phyloP scores from a whole-genome alignment of 2,888 invertebrate species.

The Ariolimax columbianus region DNA sequence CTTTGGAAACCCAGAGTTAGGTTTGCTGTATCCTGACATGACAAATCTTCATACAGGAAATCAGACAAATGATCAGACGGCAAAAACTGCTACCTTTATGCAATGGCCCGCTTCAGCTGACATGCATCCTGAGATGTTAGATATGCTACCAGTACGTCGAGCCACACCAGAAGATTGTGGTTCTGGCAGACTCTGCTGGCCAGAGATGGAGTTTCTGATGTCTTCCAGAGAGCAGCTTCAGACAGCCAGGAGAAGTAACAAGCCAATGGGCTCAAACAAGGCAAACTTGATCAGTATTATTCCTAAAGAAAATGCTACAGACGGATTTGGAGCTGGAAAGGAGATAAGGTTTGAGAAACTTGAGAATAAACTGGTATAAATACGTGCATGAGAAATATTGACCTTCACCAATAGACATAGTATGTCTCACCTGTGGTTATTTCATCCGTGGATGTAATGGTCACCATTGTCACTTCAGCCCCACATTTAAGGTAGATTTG shows the following conservation, averaged over 20 bases:
- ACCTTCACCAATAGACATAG: neutral
- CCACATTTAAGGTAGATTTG: too few species aligned
- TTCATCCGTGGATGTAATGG: too few species aligned
- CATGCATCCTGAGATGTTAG: constrained; percentile 51
- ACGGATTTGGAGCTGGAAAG: neutral
- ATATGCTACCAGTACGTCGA: constrained; percentile 47
- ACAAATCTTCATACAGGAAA: constrained; percentile 24
- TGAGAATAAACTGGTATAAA: constrained; percentile 31
- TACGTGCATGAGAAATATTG: neutral
- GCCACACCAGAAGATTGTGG: constrained; percentile 38
- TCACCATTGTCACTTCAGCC: too few species aligned
- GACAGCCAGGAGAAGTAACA: constrained; percentile 43
- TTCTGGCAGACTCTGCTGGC: constrained; percentile 45
- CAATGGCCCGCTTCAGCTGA: constrained; percentile 50
- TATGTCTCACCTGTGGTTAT: neutral
- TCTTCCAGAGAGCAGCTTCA: constrained; percentile 49
- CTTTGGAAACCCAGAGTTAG: constrained; percentile 8
- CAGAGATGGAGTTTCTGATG: constrained; percentile 51
- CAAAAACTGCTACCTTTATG: constrained; percentile 40
- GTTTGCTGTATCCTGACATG: constrained; percentile 8
- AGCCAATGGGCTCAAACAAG: constrained; percentile 51
- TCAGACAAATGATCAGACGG: neutral
- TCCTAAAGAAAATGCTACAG: constrained; percentile 33
- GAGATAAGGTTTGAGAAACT: constrained; percentile 39
- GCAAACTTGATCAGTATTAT: constrained; percentile 50